These are phyloP conservation scores for Carettochelys insculpta DNA, from an alignment of 2,113 vertebrate species.

Conservation along the genomic window DNA sequence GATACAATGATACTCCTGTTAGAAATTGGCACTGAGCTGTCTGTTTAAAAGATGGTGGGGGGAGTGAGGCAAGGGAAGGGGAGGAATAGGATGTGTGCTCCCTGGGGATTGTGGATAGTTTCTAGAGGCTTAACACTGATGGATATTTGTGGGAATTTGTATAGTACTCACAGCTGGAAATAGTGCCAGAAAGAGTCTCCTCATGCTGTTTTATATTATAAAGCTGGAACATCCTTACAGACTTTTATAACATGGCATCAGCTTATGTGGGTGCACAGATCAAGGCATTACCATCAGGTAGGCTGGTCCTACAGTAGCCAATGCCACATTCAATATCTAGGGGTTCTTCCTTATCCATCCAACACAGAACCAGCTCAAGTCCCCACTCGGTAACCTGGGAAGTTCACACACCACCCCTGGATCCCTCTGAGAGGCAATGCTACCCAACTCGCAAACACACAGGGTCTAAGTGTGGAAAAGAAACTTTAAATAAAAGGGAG, in stretches of 20 bases:
- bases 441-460: no score
- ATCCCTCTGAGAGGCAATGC: no score
- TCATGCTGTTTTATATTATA: background rate
- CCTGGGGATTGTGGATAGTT: rapidly evolving
- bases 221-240: background rate
- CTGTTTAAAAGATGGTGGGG: background rate
- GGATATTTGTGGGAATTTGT: rapidly evolving
- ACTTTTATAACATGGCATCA: background rate
- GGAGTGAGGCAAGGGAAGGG: background rate
- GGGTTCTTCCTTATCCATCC: no score
- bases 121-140: background rate
- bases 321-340: no score
- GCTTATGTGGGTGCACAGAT: background rate
- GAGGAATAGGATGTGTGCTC: rapidly evolving
- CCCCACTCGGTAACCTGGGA: no score
- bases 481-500: no score
- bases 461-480: no score
- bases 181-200: background rate
- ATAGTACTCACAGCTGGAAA: background rate
- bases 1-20: background rate
- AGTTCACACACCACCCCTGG: no score
- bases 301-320: background rate
- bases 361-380: no score
- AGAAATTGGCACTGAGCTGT: background rate
- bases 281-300: background rate